Evolutionary conservation across 2,797 vertebrate genomes (phyloP), one percentile per base, ranked within the genome.

Genomic region (Hoplostethus atlanticus): DNA sequence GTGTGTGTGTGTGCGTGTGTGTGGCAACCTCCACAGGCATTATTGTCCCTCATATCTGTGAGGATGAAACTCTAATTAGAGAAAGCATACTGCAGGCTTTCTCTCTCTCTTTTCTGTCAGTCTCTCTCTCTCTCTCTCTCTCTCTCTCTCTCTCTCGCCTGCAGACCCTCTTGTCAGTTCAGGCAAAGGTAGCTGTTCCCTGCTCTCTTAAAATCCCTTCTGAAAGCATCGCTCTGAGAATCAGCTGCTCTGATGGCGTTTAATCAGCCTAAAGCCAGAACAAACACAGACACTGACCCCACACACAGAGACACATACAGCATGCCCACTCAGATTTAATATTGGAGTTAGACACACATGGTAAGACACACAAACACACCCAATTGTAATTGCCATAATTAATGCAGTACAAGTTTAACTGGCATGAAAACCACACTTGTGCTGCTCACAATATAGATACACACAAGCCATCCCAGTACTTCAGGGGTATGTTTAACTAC

Each of bases 211-310:
- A 90, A 89, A 82, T 84, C 71, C 63, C 69, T 68, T 87, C 73
- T 84, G 84, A 88, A 86, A 85, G 68, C 78, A 79, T 7, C 4
- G 52, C 83, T 83, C 71, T 73, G 63, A 79, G 86, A 34, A 89
- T 80, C 60, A 69, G 21, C 56, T 70, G 72, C 72, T 73, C n/a
- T 13, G 66, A 68, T 55, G 60, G 21, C 65, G 59, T 71, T 58
- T 40, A 21, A 64, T 36, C 28, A 4, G 58, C 65, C 71, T 68
- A 28, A 58, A 68, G 15, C 73, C 31, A 59, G 42, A 73, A 40
- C 46, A 71, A 15, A 44, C 63, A 59, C 48, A 28, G 4, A 36
- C 52, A 56, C 58, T 68, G 59, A 72, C 76, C 63, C 31, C 12
- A 30, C 56, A 7, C 40, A 3, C 46, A 31, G 3, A 34, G 31